Base-by-base conservation (phyloP, 2,113 vertebrate genomes). In the Varanus salvator region DNA sequence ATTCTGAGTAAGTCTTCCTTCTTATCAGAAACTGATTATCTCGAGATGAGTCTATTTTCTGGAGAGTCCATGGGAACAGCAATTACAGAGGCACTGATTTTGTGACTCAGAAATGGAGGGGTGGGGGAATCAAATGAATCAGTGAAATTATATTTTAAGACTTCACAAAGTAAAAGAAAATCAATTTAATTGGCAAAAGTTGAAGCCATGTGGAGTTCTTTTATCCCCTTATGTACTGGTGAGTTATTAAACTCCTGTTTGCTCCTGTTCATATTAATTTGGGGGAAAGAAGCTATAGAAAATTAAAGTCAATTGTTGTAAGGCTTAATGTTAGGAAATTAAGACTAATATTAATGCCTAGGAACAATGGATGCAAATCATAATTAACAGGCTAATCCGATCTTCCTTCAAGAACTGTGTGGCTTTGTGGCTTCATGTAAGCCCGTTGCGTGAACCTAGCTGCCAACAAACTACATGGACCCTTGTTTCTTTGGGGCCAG, bases 161-260 rank as follows among this genome's bases (percentile, higher is more conserved):
- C 64, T 90, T 92, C 57, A 88, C 48, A 87, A 8, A 91, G 34
- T 64, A 91, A 84, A 89, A 91, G 34, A 82, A 91, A 94, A 91
- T 87, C 31, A n/a, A 90, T 91, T 91, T 91, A 94, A 90, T 75
- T 91, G 27, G 6, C 64, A 93, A 94, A 95, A 94, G 86, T 83
- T 80, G 52, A 92, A 2, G 1, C 48, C 44, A 25, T 21, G 38
- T 80, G 19, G 87, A 85, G n/a, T 85, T 90, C 88, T 82, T 81
- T 95, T 91, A 91, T 6, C 77, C 74, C 15, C 89, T 15, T 25
- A 71, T 11, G n/a, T 89, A 87, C 71, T 0, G 0, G 6, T 84
- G 38, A 87, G 85, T 91, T 92, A 87, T 89, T 92, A 94, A 92
- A 25, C 34, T 91, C 69, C 1, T 0, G 2, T 90, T 95, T 91